These are phyloP conservation scores for Syrmaticus mikado DNA, from an alignment of 2,113 vertebrate genomes.

Conservation along the genomic window DNA sequence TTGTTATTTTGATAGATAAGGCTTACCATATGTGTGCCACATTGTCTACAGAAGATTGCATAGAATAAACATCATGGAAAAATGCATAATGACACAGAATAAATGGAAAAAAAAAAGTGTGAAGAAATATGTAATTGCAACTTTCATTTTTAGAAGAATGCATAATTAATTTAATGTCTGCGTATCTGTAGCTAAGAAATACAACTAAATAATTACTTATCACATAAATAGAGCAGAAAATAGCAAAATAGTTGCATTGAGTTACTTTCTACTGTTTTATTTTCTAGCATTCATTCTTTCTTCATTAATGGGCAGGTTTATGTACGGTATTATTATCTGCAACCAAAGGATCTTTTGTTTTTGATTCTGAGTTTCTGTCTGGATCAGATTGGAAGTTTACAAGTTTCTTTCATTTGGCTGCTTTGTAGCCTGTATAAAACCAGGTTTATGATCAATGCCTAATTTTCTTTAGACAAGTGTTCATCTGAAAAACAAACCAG, in stretches of 20 bases:
- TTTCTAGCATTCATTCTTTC: not conserved
- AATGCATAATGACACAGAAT: not conserved
- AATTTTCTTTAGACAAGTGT: not conserved
- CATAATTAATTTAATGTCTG: not conserved
- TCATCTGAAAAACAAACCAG: not conserved
- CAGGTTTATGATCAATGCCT: not conserved
- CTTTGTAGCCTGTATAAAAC: not conserved
- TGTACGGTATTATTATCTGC: fast-evolving
- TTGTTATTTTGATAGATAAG: not conserved
- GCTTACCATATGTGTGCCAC: not conserved
- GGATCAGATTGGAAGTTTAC: not conserved
- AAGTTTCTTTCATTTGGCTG: not conserved
- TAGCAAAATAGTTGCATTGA: not conserved
- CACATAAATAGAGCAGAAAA: not conserved
- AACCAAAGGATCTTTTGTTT: not conserved
- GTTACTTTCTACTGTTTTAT: not conserved
- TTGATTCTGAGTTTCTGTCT: not conserved
- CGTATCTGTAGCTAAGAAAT: slow-evolving; percentile 25
- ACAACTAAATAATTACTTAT: slow-evolving; percentile 6
- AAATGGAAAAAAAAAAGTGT: not conserved
- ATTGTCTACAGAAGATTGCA: not conserved
- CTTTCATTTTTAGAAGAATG: slow-evolving; percentile 21
- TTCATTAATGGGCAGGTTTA: not conserved
- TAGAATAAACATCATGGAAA: slow-evolving; percentile 2
- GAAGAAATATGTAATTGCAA: not conserved